Evolutionary conservation across 2,888 invertebrate genomes (phyloP), one percentile per base, ranked within the genome.

Genomic region (Drosophila hamatofila): DNA sequence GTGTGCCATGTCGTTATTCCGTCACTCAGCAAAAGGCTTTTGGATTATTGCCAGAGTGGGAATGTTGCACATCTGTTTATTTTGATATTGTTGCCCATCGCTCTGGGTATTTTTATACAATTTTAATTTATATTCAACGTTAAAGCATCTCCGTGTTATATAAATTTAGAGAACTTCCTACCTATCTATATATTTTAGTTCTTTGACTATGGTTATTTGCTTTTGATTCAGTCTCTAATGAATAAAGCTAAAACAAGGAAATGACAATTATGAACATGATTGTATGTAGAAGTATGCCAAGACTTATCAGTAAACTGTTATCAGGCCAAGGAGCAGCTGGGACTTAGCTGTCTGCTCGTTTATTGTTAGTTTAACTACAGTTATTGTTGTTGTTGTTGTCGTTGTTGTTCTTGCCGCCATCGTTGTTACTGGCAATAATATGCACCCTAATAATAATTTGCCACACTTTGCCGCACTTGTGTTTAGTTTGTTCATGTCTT

Each of bases 11-110:
- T 60, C 62, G 67, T 48, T 58, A 49, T 76, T 59, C 62, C 46
- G 65, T 76, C 83, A 83, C 68, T 73, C 75, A 59, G 41, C 60
- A 46, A 78, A 70, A 59, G 81, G 44, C 72, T 69, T 75, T 83
- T 84, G 84, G 89, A 63, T 56, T 7, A 7, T 21, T 83, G 84
- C 84, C 84, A 84, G 70, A 16, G 56, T 52, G 48, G 14, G 75
- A 84, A 85, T 73, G 63, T 72, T 75, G 74, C 79, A 88, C 84
- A 86, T 84, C 83, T 84, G 84, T 76, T 81, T 79, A 79, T 54
- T 80, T 85, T 69, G 58, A 72, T 65, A 74, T 59, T 62, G 57
- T 64, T 62, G 65, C 69, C 64, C 71, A 63, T 56, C 49, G 30
- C 18, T 62, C 39, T 52, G 66, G 48, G 54, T 30, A 63, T 62